Percentiles rank a stretch among this genome's conserved stretches.
phyloP scores from a whole-genome alignment of 2,888 invertebrate species.

The Tridacna crocea region DNA sequence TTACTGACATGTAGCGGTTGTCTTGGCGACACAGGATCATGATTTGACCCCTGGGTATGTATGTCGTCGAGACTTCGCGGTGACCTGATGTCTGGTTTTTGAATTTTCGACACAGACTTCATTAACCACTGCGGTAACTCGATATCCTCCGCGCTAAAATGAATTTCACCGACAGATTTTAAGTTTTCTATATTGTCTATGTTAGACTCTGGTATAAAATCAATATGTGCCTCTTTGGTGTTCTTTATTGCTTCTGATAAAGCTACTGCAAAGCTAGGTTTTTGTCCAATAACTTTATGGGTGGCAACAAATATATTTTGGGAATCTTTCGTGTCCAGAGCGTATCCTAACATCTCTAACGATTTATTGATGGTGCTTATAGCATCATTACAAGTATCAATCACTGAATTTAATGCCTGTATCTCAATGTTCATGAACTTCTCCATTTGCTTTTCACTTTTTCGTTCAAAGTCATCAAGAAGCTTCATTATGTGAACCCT shows the following conservation, averaged over 20 bases:
- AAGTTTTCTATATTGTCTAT: slow-evolving; percentile 39
- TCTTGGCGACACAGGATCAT: slow-evolving; percentile 35
- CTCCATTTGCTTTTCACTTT: slow-evolving; percentile 43
- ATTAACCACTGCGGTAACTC: slow-evolving; percentile 51
- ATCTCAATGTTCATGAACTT: slow-evolving; percentile 45
- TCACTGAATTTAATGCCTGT: slow-evolving; percentile 28
- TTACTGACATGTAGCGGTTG: slow-evolving; percentile 30
- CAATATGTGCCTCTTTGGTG: slow-evolving; percentile 45
- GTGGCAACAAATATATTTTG: slow-evolving; percentile 52
- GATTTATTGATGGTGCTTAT: slow-evolving; percentile 41
- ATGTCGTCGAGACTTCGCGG: slow-evolving; percentile 45
- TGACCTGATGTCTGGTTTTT: slow-evolving; percentile 47
- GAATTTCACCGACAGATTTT: slow-evolving; percentile 40
- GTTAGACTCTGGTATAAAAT: slow-evolving; percentile 42
- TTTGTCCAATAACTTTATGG: slow-evolving; percentile 49
- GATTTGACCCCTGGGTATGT: slow-evolving; percentile 28
- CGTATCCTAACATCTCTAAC: slow-evolving; percentile 36
- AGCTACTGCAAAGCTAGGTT: slow-evolving; percentile 49
- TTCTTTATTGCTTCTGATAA: slow-evolving; percentile 47
- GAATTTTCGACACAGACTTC: slow-evolving; percentile 57
- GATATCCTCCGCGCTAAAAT: slow-evolving; percentile 35
- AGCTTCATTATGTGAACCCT: slow-evolving; percentile 32
- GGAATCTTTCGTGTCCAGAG: slow-evolving; percentile 20
- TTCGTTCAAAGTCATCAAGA: slow-evolving; percentile 54
- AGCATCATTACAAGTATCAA: slow-evolving; percentile 49